Conservation (phyloP, 1,140 invertebrate genomes). For the Scylla paramamosain region DNA sequence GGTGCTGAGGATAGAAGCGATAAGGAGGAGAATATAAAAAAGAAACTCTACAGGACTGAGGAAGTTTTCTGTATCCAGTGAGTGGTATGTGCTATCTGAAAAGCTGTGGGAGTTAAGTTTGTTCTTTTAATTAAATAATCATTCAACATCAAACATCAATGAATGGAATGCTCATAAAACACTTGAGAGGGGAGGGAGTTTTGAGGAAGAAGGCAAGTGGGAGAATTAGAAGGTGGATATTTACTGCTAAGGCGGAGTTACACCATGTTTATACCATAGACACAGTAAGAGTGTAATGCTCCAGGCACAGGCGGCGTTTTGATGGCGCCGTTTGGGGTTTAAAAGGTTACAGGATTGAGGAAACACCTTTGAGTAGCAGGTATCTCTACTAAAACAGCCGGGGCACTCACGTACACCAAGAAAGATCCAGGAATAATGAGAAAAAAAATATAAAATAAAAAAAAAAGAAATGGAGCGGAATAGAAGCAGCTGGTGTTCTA, state of each 20-base stretch:
- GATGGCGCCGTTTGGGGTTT: background rate
- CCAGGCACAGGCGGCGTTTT: background rate
- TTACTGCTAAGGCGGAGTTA: constrained; percentile 19
- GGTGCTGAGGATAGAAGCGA: background rate
- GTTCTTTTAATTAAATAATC: background rate
- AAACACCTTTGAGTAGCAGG: background rate
- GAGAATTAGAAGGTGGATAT: background rate
- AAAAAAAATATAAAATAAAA: background rate
- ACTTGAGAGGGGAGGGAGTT: background rate
- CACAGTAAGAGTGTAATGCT: background rate
- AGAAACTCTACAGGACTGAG: background rate
- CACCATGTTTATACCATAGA: background rate
- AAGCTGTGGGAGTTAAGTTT: background rate
- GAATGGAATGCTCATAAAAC: background rate
- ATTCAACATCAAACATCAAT: constrained; percentile 11
- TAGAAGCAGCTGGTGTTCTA: background rate
- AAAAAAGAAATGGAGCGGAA: background rate
- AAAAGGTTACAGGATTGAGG: background rate
- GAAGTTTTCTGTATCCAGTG: background rate
- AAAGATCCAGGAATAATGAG: background rate
- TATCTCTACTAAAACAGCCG: background rate
- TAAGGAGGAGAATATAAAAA: background rate
- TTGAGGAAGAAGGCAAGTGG: background rate
- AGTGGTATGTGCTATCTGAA: background rate
- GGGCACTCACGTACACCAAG: background rate